Percentiles rank a stretch among this genome's conserved stretches.
Evolutionary conservation across 2,888 invertebrate species (phyloP).

Genomic region (Lithophane semibrunnea): DNA sequence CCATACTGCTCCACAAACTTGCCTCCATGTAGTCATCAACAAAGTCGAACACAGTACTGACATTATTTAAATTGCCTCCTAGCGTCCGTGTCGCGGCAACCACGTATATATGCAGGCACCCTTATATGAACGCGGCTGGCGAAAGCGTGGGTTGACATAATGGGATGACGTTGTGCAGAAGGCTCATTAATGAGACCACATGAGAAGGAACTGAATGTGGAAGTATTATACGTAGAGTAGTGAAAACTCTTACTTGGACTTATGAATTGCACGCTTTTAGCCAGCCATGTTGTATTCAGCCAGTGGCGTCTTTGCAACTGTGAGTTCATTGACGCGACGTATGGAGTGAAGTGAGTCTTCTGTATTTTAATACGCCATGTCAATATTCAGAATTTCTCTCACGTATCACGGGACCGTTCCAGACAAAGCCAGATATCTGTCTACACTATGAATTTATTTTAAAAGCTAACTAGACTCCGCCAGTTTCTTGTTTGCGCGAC

Average conservation of each 20-base stretch:
- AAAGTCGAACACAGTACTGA: slow-evolving; percentile 31
- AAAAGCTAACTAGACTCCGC: slow-evolving; percentile 63
- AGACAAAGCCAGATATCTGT: slow-evolving; percentile 71
- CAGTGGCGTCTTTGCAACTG: too few relatives aligned
- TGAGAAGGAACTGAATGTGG: neutral
- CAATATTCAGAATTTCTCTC: slow-evolving; percentile 66
- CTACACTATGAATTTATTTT: slow-evolving; percentile 76
- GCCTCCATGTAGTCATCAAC: slow-evolving; percentile 30
- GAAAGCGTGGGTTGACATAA: slow-evolving; percentile 40
- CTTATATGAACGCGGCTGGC: slow-evolving; percentile 34
- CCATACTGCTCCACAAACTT: slow-evolving; percentile 16
- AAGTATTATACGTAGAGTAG: neutral
- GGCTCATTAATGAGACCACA: slow-evolving; percentile 33
- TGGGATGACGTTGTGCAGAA: slow-evolving; percentile 33
- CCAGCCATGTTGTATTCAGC: neutral
- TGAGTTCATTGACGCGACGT: neutral
- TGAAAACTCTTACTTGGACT: neutral
- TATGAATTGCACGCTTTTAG: neutral
- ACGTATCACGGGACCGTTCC: slow-evolving; percentile 63
- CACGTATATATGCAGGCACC: slow-evolving; percentile 43
- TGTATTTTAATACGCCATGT: slow-evolving; percentile 15
- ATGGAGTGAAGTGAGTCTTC: slow-evolving; percentile 15
- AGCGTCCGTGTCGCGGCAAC: slow-evolving; percentile 40
- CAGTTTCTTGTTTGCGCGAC: slow-evolving; percentile 60
- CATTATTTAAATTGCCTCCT: slow-evolving; percentile 60